Evolutionary conservation across 2,113 vertebrate genomes (phyloP), one percentile per base, ranked within the genome.

Genomic region (Muscicapa adusta): DNA sequence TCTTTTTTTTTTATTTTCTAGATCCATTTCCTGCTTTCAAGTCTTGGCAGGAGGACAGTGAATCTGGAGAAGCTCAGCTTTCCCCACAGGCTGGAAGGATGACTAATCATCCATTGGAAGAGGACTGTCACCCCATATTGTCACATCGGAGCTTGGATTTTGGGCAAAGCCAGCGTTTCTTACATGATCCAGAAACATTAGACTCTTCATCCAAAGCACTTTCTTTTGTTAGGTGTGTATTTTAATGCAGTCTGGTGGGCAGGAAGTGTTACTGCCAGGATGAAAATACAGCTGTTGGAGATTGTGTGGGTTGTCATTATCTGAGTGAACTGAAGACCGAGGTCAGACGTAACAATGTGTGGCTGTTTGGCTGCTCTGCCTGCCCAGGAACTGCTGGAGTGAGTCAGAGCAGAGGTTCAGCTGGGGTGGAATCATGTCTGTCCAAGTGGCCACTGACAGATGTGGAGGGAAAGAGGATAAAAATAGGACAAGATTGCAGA

Each of bases 11-110:
- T 72, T 93, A 65, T 94, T 91, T 97, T 97, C 47, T 97, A 99
- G 99, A 99, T 94, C 99, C 99, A 1, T 98, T 99, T 97, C 99
- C 99, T 88, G 99, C 99, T 93, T 99, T 98, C 97, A 99, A 99
- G 95, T 99, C 99, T 91, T 99, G 99, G 99, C 99, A 99, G 97
- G 99, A 99, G 57, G 99, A 99, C 91, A 98, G 85, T 43, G 99
- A 99, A 42, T 98, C 98, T 83, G 99, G 99, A 93, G 99, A 99
- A 97, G 99, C 99, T 42, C 99, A 99, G 96, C 98, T 99, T 80
- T 99, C 99, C 83, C 99, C 99, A 1, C 98, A 99, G 97, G 99
- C 99, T 73, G 99, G 99, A n/a, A 99, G 99, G 97, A 98, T 99
- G 98, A 98, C 98, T 73, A 98, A 98, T 22, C 98, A 99, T 65